Base-by-base conservation (phyloP, 2,797 vertebrate genomes). In the Myiotriccus ornatus region DNA sequence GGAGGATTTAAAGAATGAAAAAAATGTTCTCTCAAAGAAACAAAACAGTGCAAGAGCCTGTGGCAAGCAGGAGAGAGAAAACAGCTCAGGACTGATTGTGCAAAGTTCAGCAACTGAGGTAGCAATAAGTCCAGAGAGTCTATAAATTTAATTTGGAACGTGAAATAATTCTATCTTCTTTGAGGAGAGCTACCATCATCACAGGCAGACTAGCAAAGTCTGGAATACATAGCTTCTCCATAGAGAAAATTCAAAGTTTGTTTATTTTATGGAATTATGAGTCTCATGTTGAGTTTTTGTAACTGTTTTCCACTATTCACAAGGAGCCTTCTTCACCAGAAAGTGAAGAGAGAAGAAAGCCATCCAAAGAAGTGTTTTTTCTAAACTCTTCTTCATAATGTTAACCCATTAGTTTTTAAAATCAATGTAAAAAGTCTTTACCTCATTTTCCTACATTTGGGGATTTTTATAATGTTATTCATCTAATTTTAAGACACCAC, bases 381-480 rank as follows among this genome's bases (percentile, higher is more conserved):
- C 21, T 74, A 34, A 70, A 15, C 32, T 63, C 1, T 14, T 34
- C 59, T 39, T 34, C 6, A 70, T 78, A 21, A 10, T 22, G 4
- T 46, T 22, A 80, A 50, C 0, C 2, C 34, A 20, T 3, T 14
- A 27, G 4, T 78, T 84, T 76, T 62, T 20, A 19, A 46, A 74
- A 44, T 35, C 1, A 62, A 1, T 49, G 2, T 49, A 81, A 82
- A 74, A 53, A 12, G 12, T n/a, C 5, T 57, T 75, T 57, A 9
- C 5, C 6, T 65, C 0, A 0, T 46, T 62, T 81, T 62, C 18
- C 9, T 44, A 5, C 0, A 34, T 65, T 44, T 62, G 25, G 4
- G 6, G 6, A 49, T 62, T 84, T 87, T 30, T 44, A 46, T 50
- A 62, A 21, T 13, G 5, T 23, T 70, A 27, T n/a, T 22, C 4